A percentile compares a stretch with the other conserved stretches of the same genome.
Evolutionary conservation across 2,113 vertebrate species (phyloP).

Genomic region (Vombatus ursinus): DNA sequence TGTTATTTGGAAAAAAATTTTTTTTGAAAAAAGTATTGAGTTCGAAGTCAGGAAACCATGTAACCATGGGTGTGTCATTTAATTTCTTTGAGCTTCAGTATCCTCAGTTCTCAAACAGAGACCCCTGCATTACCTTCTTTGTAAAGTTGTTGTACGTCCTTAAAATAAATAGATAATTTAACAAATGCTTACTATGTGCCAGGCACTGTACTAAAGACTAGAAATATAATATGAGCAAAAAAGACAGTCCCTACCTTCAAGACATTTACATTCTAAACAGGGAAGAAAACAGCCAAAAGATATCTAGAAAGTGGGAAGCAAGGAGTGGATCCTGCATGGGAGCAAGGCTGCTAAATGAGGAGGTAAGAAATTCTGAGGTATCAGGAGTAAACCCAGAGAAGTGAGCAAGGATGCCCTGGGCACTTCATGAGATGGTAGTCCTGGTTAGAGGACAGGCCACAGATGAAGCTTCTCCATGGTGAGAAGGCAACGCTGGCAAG

Average conservation of each 20-base stretch:
- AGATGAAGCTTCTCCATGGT: background rate
- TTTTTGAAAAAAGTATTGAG: background rate
- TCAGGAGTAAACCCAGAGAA: background rate
- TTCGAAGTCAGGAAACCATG: background rate
- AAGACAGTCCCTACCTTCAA: background rate
- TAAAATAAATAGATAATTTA: background rate
- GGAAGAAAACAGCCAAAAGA: background rate
- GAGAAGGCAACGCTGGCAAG: background rate
- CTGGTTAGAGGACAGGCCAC: background rate
- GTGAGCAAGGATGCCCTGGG: background rate
- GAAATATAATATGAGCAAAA: background rate
- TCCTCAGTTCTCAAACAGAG: background rate
- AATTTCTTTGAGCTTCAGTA: background rate
- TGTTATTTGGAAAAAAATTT: background rate
- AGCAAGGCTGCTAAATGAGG: background rate
- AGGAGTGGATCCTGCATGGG: background rate
- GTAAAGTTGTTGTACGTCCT: background rate
- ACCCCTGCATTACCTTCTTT: background rate
- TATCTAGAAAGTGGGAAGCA: background rate
- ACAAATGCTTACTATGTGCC: background rate
- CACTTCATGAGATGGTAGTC: background rate
- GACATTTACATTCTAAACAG: background rate
- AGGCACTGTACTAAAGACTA: background rate
- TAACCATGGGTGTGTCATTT: background rate
- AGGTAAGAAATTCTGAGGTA: background rate